These are phyloP conservation scores for Drosophila fulvimacula DNA, from an alignment of 2,888 invertebrate species.

Conservation along the genomic window DNA sequence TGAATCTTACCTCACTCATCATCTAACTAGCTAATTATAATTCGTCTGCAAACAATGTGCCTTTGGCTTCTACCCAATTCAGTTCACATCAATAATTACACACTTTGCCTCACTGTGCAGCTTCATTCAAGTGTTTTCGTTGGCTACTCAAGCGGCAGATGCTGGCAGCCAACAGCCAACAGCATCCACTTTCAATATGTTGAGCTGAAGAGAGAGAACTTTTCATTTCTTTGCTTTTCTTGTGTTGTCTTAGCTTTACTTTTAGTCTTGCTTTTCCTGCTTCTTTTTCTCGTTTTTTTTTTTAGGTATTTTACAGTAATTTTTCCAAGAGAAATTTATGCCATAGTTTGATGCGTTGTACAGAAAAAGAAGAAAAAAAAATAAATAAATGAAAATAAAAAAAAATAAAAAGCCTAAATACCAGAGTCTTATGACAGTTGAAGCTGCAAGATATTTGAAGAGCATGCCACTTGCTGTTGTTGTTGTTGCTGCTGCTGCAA, in stretches of 20 bases:
- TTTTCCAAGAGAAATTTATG: slow-evolving; percentile 49
- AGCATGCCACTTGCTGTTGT: slow-evolving; percentile 13
- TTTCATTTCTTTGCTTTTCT: slow-evolving; percentile 62
- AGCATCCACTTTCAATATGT: slow-evolving; percentile 41
- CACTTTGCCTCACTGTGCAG: slow-evolving; percentile 20
- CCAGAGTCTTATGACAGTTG: slow-evolving; percentile 38
- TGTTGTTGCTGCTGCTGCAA: slow-evolving; percentile 52
- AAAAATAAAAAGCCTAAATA: slow-evolving; percentile 52
- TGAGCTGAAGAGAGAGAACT: slow-evolving; percentile 55
- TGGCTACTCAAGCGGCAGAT: slow-evolving; percentile 47
- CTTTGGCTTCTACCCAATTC: rapidly evolving
- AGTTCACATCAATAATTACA: too few species aligned
- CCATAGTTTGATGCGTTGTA: slow-evolving; percentile 53
- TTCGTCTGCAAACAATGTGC: not conserved
- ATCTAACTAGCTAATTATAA: too few species aligned
- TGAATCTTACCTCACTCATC: not conserved
- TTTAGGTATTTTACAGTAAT: slow-evolving; percentile 55
- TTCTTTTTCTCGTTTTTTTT: slow-evolving; percentile 25
- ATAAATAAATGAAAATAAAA: not conserved
- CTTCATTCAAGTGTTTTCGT: slow-evolving; percentile 19
- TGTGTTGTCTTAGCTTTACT: slow-evolving; percentile 22
- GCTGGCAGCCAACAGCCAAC: slow-evolving; percentile 24
- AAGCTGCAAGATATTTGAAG: slow-evolving; percentile 28
- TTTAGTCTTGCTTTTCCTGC: slow-evolving; percentile 26
- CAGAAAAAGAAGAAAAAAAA: slow-evolving; percentile 5